Evolutionary conservation across 2,113 vertebrate genomes (phyloP).

Genomic region (Serinus canaria): DNA sequence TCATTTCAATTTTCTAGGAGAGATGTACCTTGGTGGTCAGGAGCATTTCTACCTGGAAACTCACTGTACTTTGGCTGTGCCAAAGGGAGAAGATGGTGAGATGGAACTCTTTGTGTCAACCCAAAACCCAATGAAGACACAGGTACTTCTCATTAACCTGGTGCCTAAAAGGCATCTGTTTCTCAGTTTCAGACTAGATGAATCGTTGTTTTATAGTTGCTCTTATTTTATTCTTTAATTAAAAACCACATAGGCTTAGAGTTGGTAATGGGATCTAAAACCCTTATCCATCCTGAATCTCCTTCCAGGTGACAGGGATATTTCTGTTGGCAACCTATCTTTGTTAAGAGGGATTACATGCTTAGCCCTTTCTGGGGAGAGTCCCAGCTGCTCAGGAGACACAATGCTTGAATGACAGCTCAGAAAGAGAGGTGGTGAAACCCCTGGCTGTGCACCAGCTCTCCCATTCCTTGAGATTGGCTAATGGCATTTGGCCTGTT

Average conservation of each 20-base stretch:
- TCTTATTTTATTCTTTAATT: neutral
- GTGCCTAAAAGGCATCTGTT: neutral
- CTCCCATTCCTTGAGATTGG: neutral
- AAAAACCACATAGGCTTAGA: neutral
- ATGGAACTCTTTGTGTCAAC: constrained; percentile 94
- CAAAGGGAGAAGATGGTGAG: constrained; percentile 87
- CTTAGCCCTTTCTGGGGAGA: neutral
- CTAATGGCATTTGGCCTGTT: neutral
- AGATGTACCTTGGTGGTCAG: constrained; percentile 91
- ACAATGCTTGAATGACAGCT: neutral
- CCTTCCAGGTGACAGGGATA: neutral
- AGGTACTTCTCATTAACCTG: constrained; percentile 64
- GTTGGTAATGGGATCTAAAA: neutral
- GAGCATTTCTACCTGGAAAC: constrained; percentile 98
- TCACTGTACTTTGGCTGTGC: constrained; percentile 87
- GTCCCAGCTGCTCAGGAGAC: neutral
- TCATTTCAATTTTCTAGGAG: constrained; percentile 72
- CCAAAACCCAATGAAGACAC: constrained; percentile 80
- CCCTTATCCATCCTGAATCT: neutral
- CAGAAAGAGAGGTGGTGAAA: neutral
- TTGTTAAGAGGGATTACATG: neutral
- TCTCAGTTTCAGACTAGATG: neutral
- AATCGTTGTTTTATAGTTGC: neutral
- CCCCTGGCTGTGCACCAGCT: neutral
- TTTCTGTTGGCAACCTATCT: neutral